These are phyloP conservation scores for Corythucha ciliata DNA, from an alignment of 2,888 invertebrate species.

Conservation along the genomic window DNA sequence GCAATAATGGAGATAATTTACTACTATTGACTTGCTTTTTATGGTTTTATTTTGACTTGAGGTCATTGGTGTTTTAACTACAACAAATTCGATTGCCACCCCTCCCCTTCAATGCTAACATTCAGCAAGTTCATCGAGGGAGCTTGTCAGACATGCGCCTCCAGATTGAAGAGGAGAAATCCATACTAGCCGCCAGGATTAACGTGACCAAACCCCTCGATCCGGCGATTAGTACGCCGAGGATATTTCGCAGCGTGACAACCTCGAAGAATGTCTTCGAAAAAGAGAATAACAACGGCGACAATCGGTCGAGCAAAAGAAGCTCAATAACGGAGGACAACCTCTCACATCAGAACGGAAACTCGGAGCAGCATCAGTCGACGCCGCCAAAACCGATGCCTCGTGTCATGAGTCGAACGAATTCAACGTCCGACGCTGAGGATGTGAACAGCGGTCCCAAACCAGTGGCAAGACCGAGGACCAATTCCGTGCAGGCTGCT, in stretches of 20 bases:
- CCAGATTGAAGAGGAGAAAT: slow-evolving; percentile 23
- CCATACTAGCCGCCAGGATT: slow-evolving; percentile 14
- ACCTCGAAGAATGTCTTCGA: slow-evolving; percentile 30
- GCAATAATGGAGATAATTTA: no score
- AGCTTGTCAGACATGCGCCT: slow-evolving; percentile 32
- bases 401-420: slow-evolving; percentile 59
- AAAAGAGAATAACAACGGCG: slow-evolving; percentile 32
- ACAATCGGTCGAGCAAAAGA: slow-evolving; percentile 35
- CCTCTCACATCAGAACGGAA: slow-evolving; percentile 40
- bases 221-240: slow-evolving; percentile 13
- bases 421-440: slow-evolving; percentile 57
- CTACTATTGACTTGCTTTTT: no score
- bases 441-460: slow-evolving; percentile 46
- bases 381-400: slow-evolving; percentile 72
- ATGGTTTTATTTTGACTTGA: neutral
- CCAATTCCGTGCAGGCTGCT: slow-evolving; percentile 43
- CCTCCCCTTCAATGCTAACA: no score
- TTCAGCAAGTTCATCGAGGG: slow-evolving; percentile 47
- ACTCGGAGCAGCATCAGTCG: slow-evolving; percentile 9
- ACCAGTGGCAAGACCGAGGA: slow-evolving; percentile 60
- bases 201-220: slow-evolving; percentile 23
- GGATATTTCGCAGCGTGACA: slow-evolving; percentile 30
- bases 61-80: neutral
- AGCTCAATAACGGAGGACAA: slow-evolving; percentile 32
- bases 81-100: no score